Evolutionary conservation across 2,797 vertebrate genomes (phyloP), one percentile per base, ranked within the genome.

Genomic region (Etheostoma nigrum): DNA sequence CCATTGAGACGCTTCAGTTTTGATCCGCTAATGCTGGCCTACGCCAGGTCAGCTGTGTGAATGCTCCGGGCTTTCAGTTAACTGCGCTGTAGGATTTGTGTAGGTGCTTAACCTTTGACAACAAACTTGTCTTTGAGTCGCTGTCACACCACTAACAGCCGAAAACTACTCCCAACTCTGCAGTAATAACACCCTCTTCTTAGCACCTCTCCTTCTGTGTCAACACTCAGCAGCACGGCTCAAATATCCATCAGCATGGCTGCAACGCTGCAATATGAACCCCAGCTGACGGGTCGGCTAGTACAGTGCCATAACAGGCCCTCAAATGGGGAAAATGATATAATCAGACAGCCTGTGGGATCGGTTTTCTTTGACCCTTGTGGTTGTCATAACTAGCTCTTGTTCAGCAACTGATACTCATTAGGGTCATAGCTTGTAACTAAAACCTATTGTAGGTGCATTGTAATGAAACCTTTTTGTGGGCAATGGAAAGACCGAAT

Each of bases 141-240:
- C 83, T 60, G 70, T 81, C 88, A 92, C 86, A 78, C 84, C 82
- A 77, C 86, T 79, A 81, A 86, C 79, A 82, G 84, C 83, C 72
- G 75, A 90, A 90, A 93, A 91, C 72, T 83, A 89, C 88, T 82
- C 86, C 85, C 82, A 82, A 72, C 80, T 88, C 78, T 44, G 74
- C 85, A 61, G 82, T 92, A 91, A 94, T 91, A 94, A 91, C 90
- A 92, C 92, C 91, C 91, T 68, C 9, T 88, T 91, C 88, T 93
- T 93, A 89, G 83, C 88, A 63, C 91, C 90, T 91, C 92, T 91
- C 84, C 88, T 89, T 90, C 86, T 94, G 91, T 90, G 88, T 95
- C 93, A 93, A 90, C 91, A 88, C 86, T 77, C 81, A 72, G 86
- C 93, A 95, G 85, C 69, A 2, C 2, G n/a, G 85, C 90, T 94